phyloP scores from a whole-genome alignment of 2,797 vertebrate genomes.

The Lophotriccus pileatus region DNA sequence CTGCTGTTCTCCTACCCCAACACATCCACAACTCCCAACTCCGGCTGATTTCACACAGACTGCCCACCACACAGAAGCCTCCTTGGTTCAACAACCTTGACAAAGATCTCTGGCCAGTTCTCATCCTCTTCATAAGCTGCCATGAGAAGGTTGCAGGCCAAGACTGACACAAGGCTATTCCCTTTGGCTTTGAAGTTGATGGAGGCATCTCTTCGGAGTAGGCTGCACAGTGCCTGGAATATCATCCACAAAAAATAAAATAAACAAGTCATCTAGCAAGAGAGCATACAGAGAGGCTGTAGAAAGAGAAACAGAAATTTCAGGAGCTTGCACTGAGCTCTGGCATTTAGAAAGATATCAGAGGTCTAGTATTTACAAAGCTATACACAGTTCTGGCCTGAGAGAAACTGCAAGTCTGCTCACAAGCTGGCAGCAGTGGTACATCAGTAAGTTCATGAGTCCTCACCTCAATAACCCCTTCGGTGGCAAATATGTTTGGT shows the following conservation, averaged over 20 bases:
- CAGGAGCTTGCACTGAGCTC: neutral
- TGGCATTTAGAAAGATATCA: neutral
- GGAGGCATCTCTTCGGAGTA: conserved; percentile 91
- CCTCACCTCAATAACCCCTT: conserved; percentile 95
- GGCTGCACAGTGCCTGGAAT: conserved; percentile 90
- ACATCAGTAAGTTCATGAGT: fast-evolving
- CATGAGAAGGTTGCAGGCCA: conserved; percentile 96
- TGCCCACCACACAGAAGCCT: neutral
- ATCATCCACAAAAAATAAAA: neutral
- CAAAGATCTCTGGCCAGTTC: conserved; percentile 99
- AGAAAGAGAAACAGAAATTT: neutral
- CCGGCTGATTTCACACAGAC: neutral
- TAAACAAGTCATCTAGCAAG: neutral
- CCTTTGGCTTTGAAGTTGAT: conserved; percentile 99
- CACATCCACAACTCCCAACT: fast-evolving
- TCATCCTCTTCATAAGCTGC: conserved; percentile 97
- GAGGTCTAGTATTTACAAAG: neutral
- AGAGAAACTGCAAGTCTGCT: neutral
- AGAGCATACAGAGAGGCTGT: neutral
- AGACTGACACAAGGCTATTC: conserved; percentile 93
- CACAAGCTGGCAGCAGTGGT: neutral
- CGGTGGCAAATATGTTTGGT: conserved; percentile 95
- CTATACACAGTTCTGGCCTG: neutral
- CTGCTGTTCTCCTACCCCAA: neutral
- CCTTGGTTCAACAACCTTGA: conserved; percentile 81